These are phyloP conservation scores for Rambutsinella grinnellia DNA, from an alignment of 2,888 invertebrate genomes.

Conservation along the genomic window DNA sequence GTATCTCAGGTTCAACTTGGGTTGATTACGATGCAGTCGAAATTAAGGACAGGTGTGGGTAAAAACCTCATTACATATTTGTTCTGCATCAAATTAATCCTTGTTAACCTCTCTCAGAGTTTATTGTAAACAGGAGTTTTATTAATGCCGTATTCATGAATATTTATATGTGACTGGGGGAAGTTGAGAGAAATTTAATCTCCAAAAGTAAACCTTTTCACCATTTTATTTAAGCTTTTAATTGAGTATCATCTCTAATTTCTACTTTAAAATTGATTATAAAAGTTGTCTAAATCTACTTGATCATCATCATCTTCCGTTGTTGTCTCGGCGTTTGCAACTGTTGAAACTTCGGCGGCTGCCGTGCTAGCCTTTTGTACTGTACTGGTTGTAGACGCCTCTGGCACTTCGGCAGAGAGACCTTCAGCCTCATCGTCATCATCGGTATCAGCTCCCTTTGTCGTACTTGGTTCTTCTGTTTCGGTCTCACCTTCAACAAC, in stretches of 20 bases:
- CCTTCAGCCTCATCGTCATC: slow-evolving; percentile 25
- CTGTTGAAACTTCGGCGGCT: background rate
- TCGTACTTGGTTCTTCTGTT: slow-evolving; percentile 5
- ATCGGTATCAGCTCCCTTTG: background rate
- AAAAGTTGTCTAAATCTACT: too few relatives aligned
- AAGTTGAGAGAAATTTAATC: too few relatives aligned
- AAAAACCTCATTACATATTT: slow-evolving; percentile 23
- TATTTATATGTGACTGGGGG: too few relatives aligned
- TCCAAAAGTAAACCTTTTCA: too few relatives aligned
- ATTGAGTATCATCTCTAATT: too few relatives aligned
- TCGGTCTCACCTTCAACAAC: slow-evolving; percentile 6
- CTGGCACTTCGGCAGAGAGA: background rate
- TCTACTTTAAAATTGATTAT: too few relatives aligned
- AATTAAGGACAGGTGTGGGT: slow-evolving; percentile 3
- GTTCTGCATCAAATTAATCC: slow-evolving; percentile 26
- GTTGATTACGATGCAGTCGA: background rate
- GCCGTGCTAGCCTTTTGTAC: background rate
- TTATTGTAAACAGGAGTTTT: background rate
- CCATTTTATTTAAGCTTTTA: too few relatives aligned
- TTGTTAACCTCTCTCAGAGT: slow-evolving; percentile 14
- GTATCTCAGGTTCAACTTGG: background rate
- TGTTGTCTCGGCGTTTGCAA: background rate
- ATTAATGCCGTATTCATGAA: too few relatives aligned
- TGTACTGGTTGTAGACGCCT: background rate
- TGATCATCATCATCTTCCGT: slow-evolving; percentile 36